phyloP scores from a whole-genome alignment of 2,797 vertebrate species.

The Nyctalus aviator region DNA sequence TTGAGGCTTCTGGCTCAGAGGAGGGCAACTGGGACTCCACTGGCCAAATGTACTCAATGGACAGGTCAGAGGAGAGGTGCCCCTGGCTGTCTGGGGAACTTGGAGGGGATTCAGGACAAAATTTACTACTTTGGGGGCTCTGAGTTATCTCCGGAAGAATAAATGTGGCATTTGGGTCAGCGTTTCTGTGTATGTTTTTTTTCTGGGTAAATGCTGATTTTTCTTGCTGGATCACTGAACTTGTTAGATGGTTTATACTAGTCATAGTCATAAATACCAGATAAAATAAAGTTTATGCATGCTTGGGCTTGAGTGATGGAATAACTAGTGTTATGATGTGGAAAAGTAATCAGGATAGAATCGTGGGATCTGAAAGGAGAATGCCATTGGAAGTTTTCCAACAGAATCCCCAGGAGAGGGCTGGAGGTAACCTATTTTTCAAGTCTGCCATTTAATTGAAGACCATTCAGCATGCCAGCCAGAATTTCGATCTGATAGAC shows the following conservation, averaged over 20 bases:
- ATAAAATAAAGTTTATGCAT: slow-evolving; percentile 33
- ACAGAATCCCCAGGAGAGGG: neutral
- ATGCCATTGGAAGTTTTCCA: neutral
- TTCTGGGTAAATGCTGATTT: slow-evolving; percentile 62
- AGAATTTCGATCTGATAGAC: neutral
- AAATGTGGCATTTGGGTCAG: neutral
- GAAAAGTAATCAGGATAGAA: neutral
- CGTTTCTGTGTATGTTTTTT: neutral
- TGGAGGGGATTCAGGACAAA: neutral
- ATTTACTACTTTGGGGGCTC: neutral
- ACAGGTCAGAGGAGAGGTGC: neutral
- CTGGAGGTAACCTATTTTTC: neutral
- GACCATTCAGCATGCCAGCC: neutral
- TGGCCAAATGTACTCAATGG: neutral
- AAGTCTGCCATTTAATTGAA: neutral
- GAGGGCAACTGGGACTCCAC: too few species aligned
- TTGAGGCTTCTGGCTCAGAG: neutral
- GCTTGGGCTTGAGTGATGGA: neutral
- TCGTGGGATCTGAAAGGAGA: neutral
- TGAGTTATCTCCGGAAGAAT: neutral
- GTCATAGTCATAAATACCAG: slow-evolving; percentile 21
- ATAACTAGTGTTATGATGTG: neutral
- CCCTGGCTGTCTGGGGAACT: neutral
- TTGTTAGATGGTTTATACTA: slow-evolving; percentile 8
- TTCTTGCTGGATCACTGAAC: slow-evolving; percentile 36